Evolutionary conservation across 2,888 invertebrate species (phyloP).

Genomic region (Dryocosmus kuriphilus): DNA sequence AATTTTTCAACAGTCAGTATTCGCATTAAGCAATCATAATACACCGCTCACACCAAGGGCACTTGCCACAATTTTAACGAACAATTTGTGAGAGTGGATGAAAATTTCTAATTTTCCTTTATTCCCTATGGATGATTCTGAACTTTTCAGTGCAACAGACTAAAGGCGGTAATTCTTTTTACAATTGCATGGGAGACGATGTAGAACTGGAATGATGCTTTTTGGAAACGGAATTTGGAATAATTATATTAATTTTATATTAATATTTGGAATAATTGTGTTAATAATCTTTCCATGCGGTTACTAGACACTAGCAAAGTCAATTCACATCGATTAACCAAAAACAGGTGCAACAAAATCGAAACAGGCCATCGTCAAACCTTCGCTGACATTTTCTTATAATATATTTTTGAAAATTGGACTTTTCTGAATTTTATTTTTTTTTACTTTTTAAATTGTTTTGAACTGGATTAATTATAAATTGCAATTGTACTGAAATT

Average conservation of each 20-base stretch:
- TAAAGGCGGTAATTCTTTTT: conserved; percentile 15
- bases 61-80: conserved; percentile 9
- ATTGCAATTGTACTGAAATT: background rate
- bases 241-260: too few relatives aligned
- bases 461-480: background rate
- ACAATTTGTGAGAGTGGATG: conserved; percentile 7
- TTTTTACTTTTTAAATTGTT: background rate
- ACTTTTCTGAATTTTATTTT: background rate
- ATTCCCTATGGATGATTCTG: conserved; percentile 3
- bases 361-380: conserved; percentile 60
- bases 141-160: conserved; percentile 21
- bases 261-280: too few relatives aligned
- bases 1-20: conserved; percentile 19
- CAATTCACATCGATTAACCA: conserved; percentile 72
- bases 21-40: conserved; percentile 29
- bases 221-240: conserved; percentile 48
- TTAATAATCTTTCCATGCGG: conserved; percentile 70
- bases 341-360: conserved; percentile 69
- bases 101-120: background rate
- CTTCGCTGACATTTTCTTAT: conserved; percentile 48
- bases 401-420: background rate
- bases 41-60: conserved; percentile 24
- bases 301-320: conserved; percentile 74
- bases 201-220: conserved; percentile 22
- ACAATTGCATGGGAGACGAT: conserved; percentile 29